These are phyloP conservation scores for Petaurus breviceps DNA, from an alignment of 2,113 vertebrate species.

Conservation along the genomic window DNA sequence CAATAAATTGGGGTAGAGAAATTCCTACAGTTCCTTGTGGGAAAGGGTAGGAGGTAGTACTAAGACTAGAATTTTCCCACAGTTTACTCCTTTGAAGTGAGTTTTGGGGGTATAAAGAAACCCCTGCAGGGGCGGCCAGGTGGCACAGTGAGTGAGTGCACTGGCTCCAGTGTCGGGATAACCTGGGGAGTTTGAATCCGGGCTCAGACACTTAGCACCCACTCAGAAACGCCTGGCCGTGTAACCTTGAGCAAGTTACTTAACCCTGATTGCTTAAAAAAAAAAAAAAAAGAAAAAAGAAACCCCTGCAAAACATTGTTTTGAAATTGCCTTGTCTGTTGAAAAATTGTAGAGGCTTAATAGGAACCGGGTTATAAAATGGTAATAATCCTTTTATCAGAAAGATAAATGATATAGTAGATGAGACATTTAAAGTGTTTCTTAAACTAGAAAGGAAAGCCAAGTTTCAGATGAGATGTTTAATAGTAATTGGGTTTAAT, in stretches of 20 bases:
- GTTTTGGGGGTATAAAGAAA: slow-evolving; percentile 10
- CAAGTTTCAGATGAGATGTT: not conserved
- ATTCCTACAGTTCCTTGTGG: not conserved
- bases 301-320: not conserved
- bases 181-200: too few relatives aligned
- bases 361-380: slow-evolving; percentile 11
- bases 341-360: slow-evolving; percentile 29
- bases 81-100: not conserved
- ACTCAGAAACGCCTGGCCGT: too few relatives aligned
- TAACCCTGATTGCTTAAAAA: too few relatives aligned
- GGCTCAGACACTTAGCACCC: too few relatives aligned
- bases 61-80: not conserved
- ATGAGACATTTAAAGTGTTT: not conserved
- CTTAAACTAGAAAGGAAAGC: slow-evolving; percentile 11
- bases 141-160: too few relatives aligned
- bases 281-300: too few relatives aligned
- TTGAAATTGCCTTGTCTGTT: not conserved
- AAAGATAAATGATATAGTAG: slow-evolving; percentile 39
- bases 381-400: slow-evolving; percentile 18
- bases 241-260: too few relatives aligned
- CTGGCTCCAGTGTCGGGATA: too few relatives aligned
- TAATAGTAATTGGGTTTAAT: not conserved
- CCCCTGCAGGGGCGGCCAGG: too few relatives aligned
- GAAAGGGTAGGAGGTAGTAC: not conserved
- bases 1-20: not conserved